Evolutionary conservation across 2,888 invertebrate species (phyloP).

Genomic region (Pandemis heparana): DNA sequence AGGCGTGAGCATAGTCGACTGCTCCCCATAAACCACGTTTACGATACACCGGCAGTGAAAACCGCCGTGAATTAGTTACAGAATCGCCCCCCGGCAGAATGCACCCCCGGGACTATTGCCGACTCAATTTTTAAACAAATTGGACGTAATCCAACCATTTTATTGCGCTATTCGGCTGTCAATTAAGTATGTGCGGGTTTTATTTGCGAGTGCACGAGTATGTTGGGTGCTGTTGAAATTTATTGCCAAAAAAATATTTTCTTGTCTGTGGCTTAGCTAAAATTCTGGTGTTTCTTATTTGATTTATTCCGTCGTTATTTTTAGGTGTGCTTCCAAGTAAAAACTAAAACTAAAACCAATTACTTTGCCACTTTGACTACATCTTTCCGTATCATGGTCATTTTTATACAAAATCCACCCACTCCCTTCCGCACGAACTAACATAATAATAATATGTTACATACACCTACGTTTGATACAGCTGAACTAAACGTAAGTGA

Average conservation of each 20-base stretch:
- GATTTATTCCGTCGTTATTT: too few relatives aligned
- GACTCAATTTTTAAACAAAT: conserved; percentile 41
- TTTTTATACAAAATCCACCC: too few relatives aligned
- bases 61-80: conserved; percentile 41
- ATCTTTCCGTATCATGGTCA: too few relatives aligned
- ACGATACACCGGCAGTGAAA: conserved; percentile 39
- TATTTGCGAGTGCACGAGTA: background rate
- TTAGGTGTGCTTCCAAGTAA: too few relatives aligned
- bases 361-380: too few relatives aligned
- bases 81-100: conserved; percentile 27
- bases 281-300: too few relatives aligned
- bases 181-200: conserved; percentile 18
- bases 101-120: conserved; percentile 37
- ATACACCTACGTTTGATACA: too few relatives aligned
- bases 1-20: conserved; percentile 30
- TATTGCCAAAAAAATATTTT: background rate
- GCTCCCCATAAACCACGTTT: conserved; percentile 40
- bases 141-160: conserved; percentile 40
- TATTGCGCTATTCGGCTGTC: conserved; percentile 33
- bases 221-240: background rate
- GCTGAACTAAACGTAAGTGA: too few relatives aligned
- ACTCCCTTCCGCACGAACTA: too few relatives aligned
- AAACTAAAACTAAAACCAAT: too few relatives aligned
- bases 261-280: too few relatives aligned
- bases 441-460: too few relatives aligned